These are phyloP conservation scores for Pitta sordida DNA, from an alignment of 2,113 vertebrate species.

Conservation along the genomic window DNA sequence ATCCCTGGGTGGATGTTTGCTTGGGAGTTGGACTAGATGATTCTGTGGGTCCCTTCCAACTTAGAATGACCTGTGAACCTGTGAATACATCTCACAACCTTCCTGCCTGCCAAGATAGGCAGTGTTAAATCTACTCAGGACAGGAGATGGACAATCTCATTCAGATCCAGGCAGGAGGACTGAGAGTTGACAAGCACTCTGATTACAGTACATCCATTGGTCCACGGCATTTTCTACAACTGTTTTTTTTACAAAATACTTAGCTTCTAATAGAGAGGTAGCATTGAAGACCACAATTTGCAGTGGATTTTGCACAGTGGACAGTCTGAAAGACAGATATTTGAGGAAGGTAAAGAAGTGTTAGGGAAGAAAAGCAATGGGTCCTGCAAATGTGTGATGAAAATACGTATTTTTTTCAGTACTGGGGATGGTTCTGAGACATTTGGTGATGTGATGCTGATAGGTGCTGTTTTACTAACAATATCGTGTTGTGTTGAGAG, in stretches of 20 bases:
- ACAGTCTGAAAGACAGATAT: neutral
- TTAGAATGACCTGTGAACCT: too few species aligned
- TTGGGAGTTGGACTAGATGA: too few species aligned
- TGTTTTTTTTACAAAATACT: neutral
- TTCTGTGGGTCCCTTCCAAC: too few species aligned
- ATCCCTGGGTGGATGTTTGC: too few species aligned
- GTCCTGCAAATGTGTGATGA: neutral
- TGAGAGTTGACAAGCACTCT: neutral
- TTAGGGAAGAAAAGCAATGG: neutral
- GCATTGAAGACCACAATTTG: neutral
- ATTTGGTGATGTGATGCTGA: neutral
- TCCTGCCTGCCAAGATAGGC: neutral
- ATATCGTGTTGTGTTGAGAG: neutral
- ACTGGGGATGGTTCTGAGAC: neutral
- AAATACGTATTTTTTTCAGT: neutral
- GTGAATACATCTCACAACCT: neutral
- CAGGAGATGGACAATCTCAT: neutral
- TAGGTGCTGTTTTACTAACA: neutral
- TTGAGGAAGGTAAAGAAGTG: neutral
- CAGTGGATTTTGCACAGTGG: neutral
- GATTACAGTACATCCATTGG: neutral
- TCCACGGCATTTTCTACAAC: neutral
- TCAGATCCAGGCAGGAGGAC: neutral
- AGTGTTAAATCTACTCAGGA: neutral
- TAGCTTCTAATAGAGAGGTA: neutral